phyloP scores from a whole-genome alignment of 2,888 invertebrate species.

The Drosophila demipolita region DNA sequence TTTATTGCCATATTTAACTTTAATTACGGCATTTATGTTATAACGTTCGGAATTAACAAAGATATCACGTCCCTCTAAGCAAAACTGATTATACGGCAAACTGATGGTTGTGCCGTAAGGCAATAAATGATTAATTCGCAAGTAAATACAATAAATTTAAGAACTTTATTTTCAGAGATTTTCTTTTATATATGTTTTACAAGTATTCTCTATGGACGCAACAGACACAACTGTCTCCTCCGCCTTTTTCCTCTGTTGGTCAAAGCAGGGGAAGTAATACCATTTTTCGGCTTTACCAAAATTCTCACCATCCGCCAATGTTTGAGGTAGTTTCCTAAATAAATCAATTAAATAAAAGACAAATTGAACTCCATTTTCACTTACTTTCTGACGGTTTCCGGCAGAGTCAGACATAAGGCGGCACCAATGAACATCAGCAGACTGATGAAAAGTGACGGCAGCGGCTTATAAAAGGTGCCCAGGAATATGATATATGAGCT shows the following conservation, averaged over 20 bases:
- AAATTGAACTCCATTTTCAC: background rate
- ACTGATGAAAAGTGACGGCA: slow-evolving; percentile 87
- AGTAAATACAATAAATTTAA: slow-evolving; percentile 26
- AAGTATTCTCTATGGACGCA: slow-evolving; percentile 18
- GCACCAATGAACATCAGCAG: slow-evolving; percentile 86
- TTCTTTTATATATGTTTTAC: slow-evolving; percentile 12
- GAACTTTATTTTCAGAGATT: slow-evolving; percentile 39
- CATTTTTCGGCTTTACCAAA: slow-evolving; percentile 86
- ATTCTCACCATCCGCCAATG: slow-evolving; percentile 87
- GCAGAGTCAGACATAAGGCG: slow-evolving; percentile 86
- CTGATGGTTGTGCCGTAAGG: background rate
- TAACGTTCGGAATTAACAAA: slow-evolving; percentile 8
- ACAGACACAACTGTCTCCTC: slow-evolving; percentile 12
- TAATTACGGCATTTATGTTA: slow-evolving; percentile 7
- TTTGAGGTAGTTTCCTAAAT: slow-evolving; percentile 86
- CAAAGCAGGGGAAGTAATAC: slow-evolving; percentile 85
- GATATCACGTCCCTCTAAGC: slow-evolving; percentile 7
- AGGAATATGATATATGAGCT: slow-evolving; percentile 87
- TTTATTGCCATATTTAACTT: slow-evolving; percentile 14
- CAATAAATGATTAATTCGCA: slow-evolving; percentile 10
- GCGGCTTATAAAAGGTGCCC: slow-evolving; percentile 84
- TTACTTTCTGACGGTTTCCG: slow-evolving; percentile 86
- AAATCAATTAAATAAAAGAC: background rate
- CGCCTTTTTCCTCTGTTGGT: slow-evolving; percentile 13
- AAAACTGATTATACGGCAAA: background rate